Evolutionary conservation across 2,888 invertebrate species (phyloP).

Genomic region (Hetaerina titia): DNA sequence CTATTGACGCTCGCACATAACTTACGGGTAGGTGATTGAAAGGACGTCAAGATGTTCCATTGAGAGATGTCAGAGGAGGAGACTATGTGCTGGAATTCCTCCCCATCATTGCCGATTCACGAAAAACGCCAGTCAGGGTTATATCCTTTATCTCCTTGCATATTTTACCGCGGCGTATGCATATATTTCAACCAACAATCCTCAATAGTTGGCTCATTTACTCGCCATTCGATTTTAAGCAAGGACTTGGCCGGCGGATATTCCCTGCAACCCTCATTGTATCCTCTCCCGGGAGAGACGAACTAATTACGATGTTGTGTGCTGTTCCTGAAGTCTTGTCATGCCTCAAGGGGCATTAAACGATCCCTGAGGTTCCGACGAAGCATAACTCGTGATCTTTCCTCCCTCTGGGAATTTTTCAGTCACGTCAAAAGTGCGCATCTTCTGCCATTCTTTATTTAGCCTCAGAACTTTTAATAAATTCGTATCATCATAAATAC

Average conservation of each 20-base stretch:
- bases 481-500: no score
- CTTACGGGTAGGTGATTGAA: slow-evolving; percentile 1
- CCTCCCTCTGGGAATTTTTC: no score
- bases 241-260: not conserved
- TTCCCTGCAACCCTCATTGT: not conserved
- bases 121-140: slow-evolving; percentile 1
- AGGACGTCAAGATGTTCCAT: not conserved
- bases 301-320: not conserved
- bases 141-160: not conserved
- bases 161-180: not conserved
- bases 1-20: not conserved
- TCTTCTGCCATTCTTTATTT: no score
- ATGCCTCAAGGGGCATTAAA: no score
- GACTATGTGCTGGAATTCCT: not conserved
- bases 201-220: not conserved
- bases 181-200: not conserved
- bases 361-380: no score
- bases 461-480: no score
- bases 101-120: slow-evolving; percentile 3
- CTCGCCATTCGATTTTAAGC: not conserved
- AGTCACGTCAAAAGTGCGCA: no score
- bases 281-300: not conserved
- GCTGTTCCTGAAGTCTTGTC: no score
- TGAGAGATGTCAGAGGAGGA: not conserved
- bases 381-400: no score